These are phyloP conservation scores for Triops longicaudatus DNA, from an alignment of 1,140 invertebrate species.

Conservation along the genomic window DNA sequence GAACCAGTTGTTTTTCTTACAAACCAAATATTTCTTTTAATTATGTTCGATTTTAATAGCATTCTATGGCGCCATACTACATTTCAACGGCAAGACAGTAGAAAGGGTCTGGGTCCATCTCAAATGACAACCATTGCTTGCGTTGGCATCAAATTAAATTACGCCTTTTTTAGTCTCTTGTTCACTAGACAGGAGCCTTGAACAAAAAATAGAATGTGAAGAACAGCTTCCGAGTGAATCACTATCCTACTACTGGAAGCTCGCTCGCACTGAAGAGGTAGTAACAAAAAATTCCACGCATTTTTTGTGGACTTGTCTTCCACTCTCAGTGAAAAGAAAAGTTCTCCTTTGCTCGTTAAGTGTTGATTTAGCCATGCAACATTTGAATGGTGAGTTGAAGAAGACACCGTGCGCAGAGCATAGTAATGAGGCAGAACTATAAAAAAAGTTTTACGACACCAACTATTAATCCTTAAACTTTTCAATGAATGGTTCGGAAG, in stretches of 20 bases:
- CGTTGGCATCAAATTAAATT: not conserved
- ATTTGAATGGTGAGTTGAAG: not conserved
- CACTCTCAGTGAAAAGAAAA: not conserved
- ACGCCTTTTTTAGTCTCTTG: not conserved
- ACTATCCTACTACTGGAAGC: not conserved
- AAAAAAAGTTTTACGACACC: not conserved
- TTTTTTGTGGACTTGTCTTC: not conserved
- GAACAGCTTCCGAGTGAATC: conserved; percentile 1
- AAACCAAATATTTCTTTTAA: not conserved
- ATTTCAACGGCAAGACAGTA: not conserved
- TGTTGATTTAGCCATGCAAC: not conserved
- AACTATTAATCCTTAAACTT: not conserved
- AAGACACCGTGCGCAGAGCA: not conserved
- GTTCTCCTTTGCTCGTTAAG: not conserved
- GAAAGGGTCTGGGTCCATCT: not conserved
- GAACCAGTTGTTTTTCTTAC: not conserved
- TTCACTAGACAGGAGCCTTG: not conserved
- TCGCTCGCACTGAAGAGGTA: not conserved
- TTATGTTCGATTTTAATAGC: not conserved
- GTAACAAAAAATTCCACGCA: not conserved
- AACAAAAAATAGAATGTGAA: conserved; percentile 9
- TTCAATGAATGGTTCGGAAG: not conserved
- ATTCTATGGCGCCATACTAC: conserved; percentile 5
- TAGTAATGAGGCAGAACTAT: conserved; percentile 3
- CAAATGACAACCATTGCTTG: not conserved